Conservation (phyloP, 2,113 vertebrate species). For the Leiothrix lutea region DNA sequence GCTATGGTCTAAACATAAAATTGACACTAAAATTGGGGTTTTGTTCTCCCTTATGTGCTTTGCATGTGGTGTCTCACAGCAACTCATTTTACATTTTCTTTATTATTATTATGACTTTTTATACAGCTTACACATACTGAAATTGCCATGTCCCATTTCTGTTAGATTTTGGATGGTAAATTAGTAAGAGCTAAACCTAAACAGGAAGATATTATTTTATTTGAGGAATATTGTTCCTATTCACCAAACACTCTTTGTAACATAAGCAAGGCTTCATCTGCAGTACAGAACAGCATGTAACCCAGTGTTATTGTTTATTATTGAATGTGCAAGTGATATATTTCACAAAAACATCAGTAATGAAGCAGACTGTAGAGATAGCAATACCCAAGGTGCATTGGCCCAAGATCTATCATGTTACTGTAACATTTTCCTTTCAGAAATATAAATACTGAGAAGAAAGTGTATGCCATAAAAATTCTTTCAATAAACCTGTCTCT, state of each 20-base stretch:
- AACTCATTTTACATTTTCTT: not conserved
- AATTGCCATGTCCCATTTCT: not conserved
- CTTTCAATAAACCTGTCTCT: not conserved
- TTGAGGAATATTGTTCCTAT: not conserved
- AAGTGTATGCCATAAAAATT: not conserved
- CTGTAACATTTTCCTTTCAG: not conserved
- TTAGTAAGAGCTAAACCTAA: not conserved
- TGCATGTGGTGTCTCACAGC: not conserved
- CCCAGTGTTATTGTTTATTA: not conserved
- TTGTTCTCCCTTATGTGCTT: not conserved
- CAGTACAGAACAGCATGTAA: not conserved
- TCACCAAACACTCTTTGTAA: not conserved
- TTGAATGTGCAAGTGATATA: not conserved
- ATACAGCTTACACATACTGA: not conserved
- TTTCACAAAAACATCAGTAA: not conserved
- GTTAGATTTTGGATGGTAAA: not conserved
- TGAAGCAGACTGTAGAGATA: not conserved
- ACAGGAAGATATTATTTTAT: not conserved
- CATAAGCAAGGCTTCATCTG: not conserved
- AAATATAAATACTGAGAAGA: not conserved
- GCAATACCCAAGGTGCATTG: rapidly evolving
- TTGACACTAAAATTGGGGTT: rapidly evolving
- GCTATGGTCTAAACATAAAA: not conserved
- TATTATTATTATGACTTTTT: not conserved
- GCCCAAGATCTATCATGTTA: not conserved